Evolutionary conservation across 2,113 vertebrate species (phyloP).

Genomic region (Leucopsar rothschildi): DNA sequence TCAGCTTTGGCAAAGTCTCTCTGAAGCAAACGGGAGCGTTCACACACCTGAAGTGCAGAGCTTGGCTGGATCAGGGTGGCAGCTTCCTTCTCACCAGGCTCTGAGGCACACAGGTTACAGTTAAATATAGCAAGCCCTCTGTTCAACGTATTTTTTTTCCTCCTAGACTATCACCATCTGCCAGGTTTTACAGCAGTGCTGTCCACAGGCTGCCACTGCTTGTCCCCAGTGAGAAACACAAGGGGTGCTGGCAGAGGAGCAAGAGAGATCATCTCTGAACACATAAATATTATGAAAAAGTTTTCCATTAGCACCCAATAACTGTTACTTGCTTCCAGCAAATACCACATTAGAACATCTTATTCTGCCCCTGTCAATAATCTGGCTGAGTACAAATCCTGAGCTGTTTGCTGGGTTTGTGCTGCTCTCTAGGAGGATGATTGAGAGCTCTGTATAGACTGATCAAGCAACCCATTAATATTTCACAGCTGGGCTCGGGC

Average conservation of each 20-base stretch:
- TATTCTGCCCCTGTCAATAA: not conserved
- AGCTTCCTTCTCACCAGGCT: not conserved
- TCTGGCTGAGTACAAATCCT: not conserved
- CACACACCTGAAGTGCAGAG: not conserved
- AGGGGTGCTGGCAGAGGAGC: not conserved
- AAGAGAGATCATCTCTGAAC: not conserved
- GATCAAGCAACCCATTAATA: conserved; percentile 45
- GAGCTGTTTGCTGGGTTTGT: not conserved
- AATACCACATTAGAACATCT: not conserved
- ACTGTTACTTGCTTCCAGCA: not conserved
- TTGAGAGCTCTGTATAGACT: conserved; percentile 23
- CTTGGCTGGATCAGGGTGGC: conserved; percentile 19
- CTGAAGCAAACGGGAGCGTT: not conserved
- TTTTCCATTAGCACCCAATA: not conserved
- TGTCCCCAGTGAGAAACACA: not conserved
- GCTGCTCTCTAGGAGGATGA: conserved; percentile 12
- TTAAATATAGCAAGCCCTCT: conserved; percentile 26
- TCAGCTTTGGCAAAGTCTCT: conserved; percentile 29
- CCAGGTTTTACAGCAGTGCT: not conserved
- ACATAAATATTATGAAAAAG: not conserved
- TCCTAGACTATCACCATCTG: not conserved
- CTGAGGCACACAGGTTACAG: not conserved
- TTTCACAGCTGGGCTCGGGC: conserved; percentile 1
- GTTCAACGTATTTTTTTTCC: not conserved
- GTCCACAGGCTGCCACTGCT: not conserved